Percentiles rank a stretch among this genome's conserved stretches.
phyloP scores from a whole-genome alignment of 2,797 vertebrate genomes.

The Crenichthys baileyi region DNA sequence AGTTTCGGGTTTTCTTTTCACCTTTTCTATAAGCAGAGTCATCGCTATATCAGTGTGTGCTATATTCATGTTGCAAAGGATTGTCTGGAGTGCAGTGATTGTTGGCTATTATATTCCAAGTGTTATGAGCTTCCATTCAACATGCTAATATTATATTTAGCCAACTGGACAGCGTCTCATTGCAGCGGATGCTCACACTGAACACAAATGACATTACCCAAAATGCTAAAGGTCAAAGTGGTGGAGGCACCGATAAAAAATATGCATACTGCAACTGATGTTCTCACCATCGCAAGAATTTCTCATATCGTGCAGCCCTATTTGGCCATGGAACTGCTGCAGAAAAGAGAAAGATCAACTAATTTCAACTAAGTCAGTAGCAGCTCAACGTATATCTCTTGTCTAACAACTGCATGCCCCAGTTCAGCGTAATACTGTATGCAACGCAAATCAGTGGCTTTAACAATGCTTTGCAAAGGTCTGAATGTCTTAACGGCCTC shows the following conservation, averaged over 20 bases:
- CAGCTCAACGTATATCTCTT: too few species aligned
- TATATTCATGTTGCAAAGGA: neutral
- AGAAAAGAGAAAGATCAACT: neutral
- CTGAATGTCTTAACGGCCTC: too few species aligned
- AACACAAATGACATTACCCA: neutral
- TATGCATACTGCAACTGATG: neutral
- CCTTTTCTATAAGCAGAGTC: neutral
- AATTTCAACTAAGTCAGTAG: neutral
- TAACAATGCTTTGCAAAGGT: too few species aligned
- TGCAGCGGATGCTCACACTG: neutral
- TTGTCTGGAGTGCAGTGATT: neutral
- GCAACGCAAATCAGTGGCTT: too few species aligned
- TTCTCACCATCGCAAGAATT: neutral
- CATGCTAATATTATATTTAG: neutral
- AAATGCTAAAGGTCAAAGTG: neutral
- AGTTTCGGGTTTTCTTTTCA: neutral
- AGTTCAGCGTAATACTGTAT: too few species aligned
- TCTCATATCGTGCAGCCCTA: neutral
- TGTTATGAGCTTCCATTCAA: neutral
- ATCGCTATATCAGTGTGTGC: neutral
- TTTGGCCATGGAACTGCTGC: neutral
- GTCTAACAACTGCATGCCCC: too few species aligned
- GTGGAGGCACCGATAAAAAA: neutral
- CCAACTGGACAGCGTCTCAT: neutral
- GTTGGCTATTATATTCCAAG: neutral